These are phyloP conservation scores for Pristis pectinata DNA, from an alignment of 2,797 vertebrate genomes.

Conservation along the genomic window DNA sequence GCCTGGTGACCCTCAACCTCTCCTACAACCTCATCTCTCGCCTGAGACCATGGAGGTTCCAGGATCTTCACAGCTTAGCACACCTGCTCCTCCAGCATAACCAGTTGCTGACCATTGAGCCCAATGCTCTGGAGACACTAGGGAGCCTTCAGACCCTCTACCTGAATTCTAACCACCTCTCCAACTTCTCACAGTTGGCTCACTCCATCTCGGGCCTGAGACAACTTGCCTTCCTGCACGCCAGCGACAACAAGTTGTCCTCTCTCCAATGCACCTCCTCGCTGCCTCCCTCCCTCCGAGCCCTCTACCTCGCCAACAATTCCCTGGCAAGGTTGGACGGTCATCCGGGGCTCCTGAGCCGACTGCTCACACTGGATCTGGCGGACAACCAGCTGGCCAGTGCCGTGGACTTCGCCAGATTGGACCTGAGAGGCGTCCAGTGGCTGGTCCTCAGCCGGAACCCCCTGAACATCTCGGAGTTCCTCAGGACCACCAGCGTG, in stretches of 20 bases:
- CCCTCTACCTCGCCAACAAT: conserved; percentile 45
- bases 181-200: neutral
- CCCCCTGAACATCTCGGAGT: conserved; percentile 31
- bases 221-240: neutral
- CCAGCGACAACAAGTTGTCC: conserved; percentile 40
- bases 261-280: neutral
- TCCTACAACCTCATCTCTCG: conserved; percentile 39
- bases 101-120: neutral
- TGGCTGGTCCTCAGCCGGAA: conserved; percentile 41
- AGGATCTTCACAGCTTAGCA: conserved; percentile 17
- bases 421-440: conserved; percentile 20
- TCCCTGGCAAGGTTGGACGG: neutral
- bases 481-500: conserved; percentile 35
- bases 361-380: conserved; percentile 40
- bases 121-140: neutral
- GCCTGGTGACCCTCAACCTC: conserved; percentile 39
- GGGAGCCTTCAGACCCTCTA: conserved; percentile 32
- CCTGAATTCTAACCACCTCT: conserved; percentile 38
- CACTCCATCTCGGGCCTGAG: neutral
- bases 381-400: conserved; percentile 44
- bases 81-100: conserved; percentile 38
- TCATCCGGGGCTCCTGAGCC: neutral
- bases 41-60: conserved; percentile 25
- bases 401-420: neutral
- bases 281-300: conserved; percentile 25